Percentiles rank a stretch among this genome's conserved stretches.
phyloP scores from a whole-genome alignment of 2,797 vertebrate species.

The Australoheros facetus region DNA sequence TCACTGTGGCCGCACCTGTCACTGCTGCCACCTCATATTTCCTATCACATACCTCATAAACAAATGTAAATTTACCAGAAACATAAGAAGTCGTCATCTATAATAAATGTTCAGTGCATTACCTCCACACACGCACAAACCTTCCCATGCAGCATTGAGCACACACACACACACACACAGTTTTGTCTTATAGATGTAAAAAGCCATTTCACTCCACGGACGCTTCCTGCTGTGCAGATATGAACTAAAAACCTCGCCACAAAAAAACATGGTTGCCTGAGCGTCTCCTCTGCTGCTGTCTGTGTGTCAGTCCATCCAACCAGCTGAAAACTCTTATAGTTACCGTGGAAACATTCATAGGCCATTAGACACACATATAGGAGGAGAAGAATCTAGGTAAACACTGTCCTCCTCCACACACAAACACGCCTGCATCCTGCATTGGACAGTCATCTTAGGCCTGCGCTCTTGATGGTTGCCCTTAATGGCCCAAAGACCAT shows the following conservation, averaged over 20 bases:
- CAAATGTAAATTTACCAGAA: not conserved
- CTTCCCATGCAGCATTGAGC: not conserved
- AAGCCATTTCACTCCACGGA: slow-evolving; percentile 49
- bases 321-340: slow-evolving; percentile 64
- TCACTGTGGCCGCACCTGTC: fast-evolving
- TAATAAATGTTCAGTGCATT: not conserved
- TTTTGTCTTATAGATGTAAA: slow-evolving; percentile 38
- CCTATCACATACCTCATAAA: not conserved
- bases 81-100: not conserved
- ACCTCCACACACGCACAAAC: not conserved
- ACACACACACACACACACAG: slow-evolving; percentile 9
- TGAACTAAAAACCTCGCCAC: slow-evolving; percentile 42
- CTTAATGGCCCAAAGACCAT: slow-evolving; percentile 74
- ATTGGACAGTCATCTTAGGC: slow-evolving; percentile 67
- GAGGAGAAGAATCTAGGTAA: slow-evolving; percentile 75
- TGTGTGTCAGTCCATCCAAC: slow-evolving; percentile 37
- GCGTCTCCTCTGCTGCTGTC: slow-evolving; percentile 47
- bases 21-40: not conserved
- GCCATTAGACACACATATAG: slow-evolving; percentile 79
- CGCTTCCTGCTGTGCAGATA: slow-evolving; percentile 59
- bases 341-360: slow-evolving; percentile 83
- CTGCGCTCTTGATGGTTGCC: slow-evolving; percentile 65
- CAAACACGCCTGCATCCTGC: slow-evolving; percentile 28
- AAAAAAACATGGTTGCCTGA: slow-evolving; percentile 56
- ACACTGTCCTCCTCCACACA: slow-evolving; percentile 60